Evolutionary conservation across 2,113 vertebrate species (phyloP).

Genomic region (Bambusicola thoracicus): DNA sequence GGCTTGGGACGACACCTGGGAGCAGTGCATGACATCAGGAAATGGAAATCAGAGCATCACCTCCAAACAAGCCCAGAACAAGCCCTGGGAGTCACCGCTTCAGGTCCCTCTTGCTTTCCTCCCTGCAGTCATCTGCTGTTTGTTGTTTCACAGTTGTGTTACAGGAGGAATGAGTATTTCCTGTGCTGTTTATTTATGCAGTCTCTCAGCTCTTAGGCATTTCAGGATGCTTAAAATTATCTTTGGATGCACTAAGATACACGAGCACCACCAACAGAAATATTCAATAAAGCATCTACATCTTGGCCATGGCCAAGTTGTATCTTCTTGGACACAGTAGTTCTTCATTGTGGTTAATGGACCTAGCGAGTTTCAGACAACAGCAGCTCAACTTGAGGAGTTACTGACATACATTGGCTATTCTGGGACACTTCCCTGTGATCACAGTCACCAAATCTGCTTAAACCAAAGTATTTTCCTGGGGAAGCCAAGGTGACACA

Average conservation of each 20-base stretch:
- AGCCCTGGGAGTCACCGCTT: neutral
- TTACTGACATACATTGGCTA: neutral
- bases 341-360: neutral
- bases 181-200: neutral
- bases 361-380: fast-evolving
- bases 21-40: neutral
- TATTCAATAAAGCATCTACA: neutral
- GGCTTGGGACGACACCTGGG: neutral
- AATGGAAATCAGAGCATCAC: neutral
- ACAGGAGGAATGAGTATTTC: neutral
- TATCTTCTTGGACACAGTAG: neutral
- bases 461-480: neutral
- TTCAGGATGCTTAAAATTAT: neutral
- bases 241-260: neutral
- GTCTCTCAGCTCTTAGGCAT: neutral
- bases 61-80: neutral
- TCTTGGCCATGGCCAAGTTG: neutral
- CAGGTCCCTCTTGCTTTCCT: neutral
- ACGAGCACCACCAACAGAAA: neutral
- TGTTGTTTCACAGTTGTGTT: neutral
- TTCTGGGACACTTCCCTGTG: neutral
- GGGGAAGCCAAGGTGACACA: fast-evolving
- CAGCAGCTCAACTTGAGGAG: fast-evolving
- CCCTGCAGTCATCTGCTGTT: neutral
- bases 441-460: fast-evolving